Evolutionary conservation across 2,113 vertebrate genomes (phyloP), one percentile per base, ranked within the genome.

Genomic region (Poeciliopsis retropinna): DNA sequence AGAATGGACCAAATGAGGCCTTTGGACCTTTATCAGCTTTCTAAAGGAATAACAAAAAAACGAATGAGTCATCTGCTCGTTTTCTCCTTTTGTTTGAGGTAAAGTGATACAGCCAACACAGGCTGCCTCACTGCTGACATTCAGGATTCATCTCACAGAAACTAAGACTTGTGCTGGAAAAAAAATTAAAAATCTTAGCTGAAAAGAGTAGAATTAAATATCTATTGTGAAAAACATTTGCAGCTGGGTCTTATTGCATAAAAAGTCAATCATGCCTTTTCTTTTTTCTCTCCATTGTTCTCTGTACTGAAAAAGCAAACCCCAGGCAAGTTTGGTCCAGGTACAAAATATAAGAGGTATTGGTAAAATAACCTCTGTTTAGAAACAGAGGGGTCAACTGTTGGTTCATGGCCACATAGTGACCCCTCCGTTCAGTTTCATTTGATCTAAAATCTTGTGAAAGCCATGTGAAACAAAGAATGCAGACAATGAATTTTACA

Each of bases 401-500:
- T 30, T 65, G 31, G 31, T 70, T 62, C 12, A 64, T 54, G 28
- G 71, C 73, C 54, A 61, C 37, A 76, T 47, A 37, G 15, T 65
- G 73, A 78, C 74, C 64, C 78, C 37, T 60, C 47, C 11, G 76
- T 57, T 65, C 79, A 60, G 64, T 79, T 51, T 70, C 68, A 67
- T 28, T 34, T 72, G 73, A 44, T 31, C 61, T 60, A 81, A 80
- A 80, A 73, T 27, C 22, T 39, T 2, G 9, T 25, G 28, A 69
- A 54, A 76, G 57, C 25, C 14, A 71, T 28, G 51, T 73, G 28
- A 81, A 57, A 82, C 39, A 78, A 25, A 80, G 32, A 22, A 60
- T 5, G 30, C 30, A 31, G 30, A 31, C 30, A 31, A 31, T 34
- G 28, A 37, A 72, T 62, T 62, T 47, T 17, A 47, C 14, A 3